phyloP scores from a whole-genome alignment of 1,140 invertebrate species.

The Brachystomella parvula region DNA sequence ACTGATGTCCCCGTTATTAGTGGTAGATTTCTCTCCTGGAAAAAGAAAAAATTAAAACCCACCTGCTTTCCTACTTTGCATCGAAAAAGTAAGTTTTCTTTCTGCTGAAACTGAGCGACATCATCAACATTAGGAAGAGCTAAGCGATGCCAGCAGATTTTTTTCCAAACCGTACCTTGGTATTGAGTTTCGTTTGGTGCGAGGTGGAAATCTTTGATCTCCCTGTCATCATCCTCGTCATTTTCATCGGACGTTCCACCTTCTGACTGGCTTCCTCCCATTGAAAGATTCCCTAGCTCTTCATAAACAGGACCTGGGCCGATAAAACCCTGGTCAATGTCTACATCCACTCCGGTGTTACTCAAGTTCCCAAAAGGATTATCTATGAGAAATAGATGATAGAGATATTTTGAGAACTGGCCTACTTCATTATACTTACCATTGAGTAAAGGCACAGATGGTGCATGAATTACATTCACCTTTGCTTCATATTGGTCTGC shows the following conservation, averaged over 20 bases:
- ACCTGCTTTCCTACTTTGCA: not conserved
- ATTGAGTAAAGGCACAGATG: not conserved
- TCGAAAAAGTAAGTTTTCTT: not conserved
- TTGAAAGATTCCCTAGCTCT: constrained; percentile 23
- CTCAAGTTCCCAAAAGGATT: not conserved
- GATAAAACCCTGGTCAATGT: not conserved
- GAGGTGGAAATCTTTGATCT: constrained; percentile 29
- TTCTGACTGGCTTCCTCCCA: constrained; percentile 25
- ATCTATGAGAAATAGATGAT: constrained; percentile 1
- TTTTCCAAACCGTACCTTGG: constrained; percentile 27
- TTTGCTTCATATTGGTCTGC: not conserved
- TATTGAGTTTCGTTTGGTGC: constrained; percentile 25
- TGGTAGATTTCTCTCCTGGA: constrained; percentile 10
- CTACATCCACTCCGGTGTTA: not conserved
- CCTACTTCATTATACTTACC: not conserved
- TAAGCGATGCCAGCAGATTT: not conserved
- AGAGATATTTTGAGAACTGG: not conserved
- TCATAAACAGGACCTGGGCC: not conserved
- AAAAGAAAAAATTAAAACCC: not conserved
- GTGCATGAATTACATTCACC: not conserved
- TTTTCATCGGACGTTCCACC: constrained; percentile 29
- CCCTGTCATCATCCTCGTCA: constrained; percentile 34
- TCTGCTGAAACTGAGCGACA: not conserved
- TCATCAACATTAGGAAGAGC: not conserved
- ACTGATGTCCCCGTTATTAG: constrained; percentile 6